Percentiles rank a stretch among this genome's conserved stretches.
Conservation (phyloP, 1,140 invertebrate species). For the Vollenhovia emeryi region DNA sequence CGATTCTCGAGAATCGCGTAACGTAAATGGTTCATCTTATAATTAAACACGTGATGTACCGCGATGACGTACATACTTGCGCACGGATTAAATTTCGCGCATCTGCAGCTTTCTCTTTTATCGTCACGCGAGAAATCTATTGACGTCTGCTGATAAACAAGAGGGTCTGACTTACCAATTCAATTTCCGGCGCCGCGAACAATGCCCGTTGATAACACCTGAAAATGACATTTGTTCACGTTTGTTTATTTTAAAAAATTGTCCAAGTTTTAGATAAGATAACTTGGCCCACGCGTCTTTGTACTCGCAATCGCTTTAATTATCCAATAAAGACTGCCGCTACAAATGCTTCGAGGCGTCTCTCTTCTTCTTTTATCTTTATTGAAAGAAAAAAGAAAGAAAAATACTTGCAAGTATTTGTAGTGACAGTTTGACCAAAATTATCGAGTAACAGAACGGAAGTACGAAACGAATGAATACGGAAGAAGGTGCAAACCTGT, state of each 20-base stretch:
- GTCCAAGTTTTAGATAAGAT: neutral
- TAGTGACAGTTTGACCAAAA: too few species aligned
- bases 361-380: too few species aligned
- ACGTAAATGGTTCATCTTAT: neutral
- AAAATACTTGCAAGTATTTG: too few species aligned
- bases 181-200: slow-evolving; percentile 68
- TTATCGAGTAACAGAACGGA: neutral
- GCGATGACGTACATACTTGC: neutral
- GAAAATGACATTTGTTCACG: slow-evolving; percentile 50
- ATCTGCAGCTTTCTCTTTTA: neutral
- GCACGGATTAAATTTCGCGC: neutral
- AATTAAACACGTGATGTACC: neutral
- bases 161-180: slow-evolving; percentile 69
- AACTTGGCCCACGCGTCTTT: neutral
- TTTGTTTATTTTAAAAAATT: neutral
- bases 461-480: neutral
- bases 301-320: neutral
- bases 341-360: too few species aligned
- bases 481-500: neutral
- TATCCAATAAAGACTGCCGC: neutral
- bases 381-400: too few species aligned
- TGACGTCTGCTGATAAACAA: neutral
- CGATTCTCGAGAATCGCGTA: neutral
- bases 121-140: neutral
- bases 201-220: slow-evolving; percentile 71